Base-by-base conservation (phyloP, 2,797 vertebrate genomes). In the Fistularia tabacaria region DNA sequence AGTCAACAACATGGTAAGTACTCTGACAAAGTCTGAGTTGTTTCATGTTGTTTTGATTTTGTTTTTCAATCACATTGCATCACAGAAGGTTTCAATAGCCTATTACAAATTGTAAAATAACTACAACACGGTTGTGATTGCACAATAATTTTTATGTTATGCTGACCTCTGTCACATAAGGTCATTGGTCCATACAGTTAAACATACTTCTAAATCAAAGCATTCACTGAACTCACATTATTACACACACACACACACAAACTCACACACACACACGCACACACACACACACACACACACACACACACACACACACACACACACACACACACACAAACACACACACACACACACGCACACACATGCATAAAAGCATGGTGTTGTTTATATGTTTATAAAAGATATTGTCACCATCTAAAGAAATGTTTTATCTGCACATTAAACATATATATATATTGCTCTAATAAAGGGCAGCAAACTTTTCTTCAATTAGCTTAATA, bases 1-100 rank as follows among this genome's bases (percentile, higher is more conserved):
- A 91, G 92, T 73, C 93, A 93, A 87, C 91, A 89, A 63, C 93
- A 94, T 87, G 91, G 96, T 98, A 91, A 84, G 89, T 90, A 83
- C 59, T 46, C 1, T 8, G 3, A 55, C 1, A 52, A 14, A 15
- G 6, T 45, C 5, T 45, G 43, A 7, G 43, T 45, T 13, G 11
- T 12, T 12, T 45, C 4, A 12, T 7, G 11, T 7, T 45, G 43
- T 10, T 13, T 9, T 9, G 43, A 7, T 7, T 45, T 45, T 45
- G 14, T 13, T 12, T 45, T 12, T 45, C 9, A 12, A 10, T 9
- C 43, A 25, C 25, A 25, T 5, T 25, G 25, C 25, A 25, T 25
- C 25, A 25, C 25, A 25, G 25, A 25, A 25, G 5, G 25, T 25
- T 3, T 25, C 25, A 3, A 25, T 25, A 25, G 25, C 25, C 25